Percentiles rank a stretch among this genome's conserved stretches.
phyloP scores from a whole-genome alignment of 2,797 vertebrate genomes.

The Spondyliosoma cantharus region DNA sequence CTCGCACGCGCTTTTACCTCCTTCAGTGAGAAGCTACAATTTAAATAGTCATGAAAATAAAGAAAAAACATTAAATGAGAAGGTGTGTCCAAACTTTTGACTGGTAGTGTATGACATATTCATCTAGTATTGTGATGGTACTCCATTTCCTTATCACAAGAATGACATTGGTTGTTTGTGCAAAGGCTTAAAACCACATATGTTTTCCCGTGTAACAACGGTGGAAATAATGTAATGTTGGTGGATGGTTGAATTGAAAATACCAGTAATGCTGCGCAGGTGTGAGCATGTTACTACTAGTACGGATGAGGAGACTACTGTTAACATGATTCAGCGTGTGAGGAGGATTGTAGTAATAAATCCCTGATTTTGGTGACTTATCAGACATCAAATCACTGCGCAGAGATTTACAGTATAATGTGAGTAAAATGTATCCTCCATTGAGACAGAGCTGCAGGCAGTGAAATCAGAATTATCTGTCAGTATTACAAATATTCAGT shows the following conservation, averaged over 20 bases:
- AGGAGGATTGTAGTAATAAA: background rate
- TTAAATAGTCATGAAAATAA: no score
- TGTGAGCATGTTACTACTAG: constrained; percentile 16
- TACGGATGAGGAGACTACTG: constrained; percentile 28
- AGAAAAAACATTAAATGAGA: no score
- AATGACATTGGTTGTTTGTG: background rate
- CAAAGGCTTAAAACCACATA: background rate
- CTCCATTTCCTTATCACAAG: background rate
- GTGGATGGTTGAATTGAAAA: constrained; percentile 6
- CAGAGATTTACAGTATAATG: background rate
- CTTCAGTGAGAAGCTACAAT: no score
- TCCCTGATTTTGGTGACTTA: background rate
- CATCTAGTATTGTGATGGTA: background rate
- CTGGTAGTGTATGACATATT: background rate
- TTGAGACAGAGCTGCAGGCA: background rate
- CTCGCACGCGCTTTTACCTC: no score
- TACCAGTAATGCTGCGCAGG: background rate
- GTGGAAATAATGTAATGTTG: constrained; percentile 9
- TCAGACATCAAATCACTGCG: constrained; percentile 1
- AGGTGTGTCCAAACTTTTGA: no score
- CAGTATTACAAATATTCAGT: background rate
- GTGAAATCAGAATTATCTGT: background rate
- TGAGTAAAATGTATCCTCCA: background rate
- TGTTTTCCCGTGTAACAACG: constrained; percentile 17
- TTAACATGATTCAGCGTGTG: constrained; percentile 21